These are phyloP conservation scores for Leptodactylus fallax DNA, from an alignment of 2,797 vertebrate species.

Conservation along the genomic window DNA sequence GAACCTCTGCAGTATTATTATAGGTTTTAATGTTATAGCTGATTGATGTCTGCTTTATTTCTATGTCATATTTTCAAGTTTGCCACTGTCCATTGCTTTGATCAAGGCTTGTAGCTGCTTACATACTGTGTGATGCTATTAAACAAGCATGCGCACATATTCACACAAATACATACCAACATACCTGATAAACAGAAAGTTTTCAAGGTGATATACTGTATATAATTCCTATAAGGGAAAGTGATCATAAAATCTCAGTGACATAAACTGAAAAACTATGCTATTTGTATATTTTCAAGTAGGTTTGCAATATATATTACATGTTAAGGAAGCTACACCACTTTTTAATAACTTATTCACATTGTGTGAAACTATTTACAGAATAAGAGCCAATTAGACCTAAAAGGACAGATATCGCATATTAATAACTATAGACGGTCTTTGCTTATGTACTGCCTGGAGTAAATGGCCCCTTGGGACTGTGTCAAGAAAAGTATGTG, in stretches of 20 bases:
- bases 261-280: neutral
- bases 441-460: constrained; percentile 29
- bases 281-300: neutral
- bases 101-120: too few relatives aligned
- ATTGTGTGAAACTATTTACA: constrained; percentile 22
- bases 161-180: too few relatives aligned
- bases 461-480: constrained; percentile 54
- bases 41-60: too few relatives aligned
- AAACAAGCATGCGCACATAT: too few relatives aligned
- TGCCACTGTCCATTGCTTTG: too few relatives aligned
- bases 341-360: constrained; percentile 48
- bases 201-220: too few relatives aligned
- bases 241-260: neutral
- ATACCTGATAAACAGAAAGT: neutral
- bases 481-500: constrained; percentile 37
- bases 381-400: constrained; percentile 54
- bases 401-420: constrained; percentile 51
- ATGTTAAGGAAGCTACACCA: neutral
- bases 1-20: too few relatives aligned
- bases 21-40: too few relatives aligned
- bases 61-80: too few relatives aligned
- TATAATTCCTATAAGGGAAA: neutral
- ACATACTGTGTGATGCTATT: too few relatives aligned
- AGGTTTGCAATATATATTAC: neutral
- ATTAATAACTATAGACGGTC: constrained; percentile 51